Evolutionary conservation across 2,888 invertebrate genomes (phyloP).

Genomic region (Papilio protenor): DNA sequence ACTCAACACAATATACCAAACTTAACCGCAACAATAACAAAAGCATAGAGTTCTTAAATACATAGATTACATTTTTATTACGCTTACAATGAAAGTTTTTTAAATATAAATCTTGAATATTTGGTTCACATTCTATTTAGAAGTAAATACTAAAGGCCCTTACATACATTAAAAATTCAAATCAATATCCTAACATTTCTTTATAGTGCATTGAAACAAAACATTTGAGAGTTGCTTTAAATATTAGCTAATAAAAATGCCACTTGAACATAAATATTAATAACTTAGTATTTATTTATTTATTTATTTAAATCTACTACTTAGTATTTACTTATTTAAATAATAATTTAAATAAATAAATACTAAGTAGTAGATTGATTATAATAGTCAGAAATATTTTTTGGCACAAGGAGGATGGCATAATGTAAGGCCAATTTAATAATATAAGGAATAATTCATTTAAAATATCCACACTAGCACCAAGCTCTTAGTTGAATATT

Average conservation of each 20-base stretch:
- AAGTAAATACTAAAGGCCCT: background rate
- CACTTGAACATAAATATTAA: background rate
- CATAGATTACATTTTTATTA: background rate
- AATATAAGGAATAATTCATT: constrained; percentile 16
- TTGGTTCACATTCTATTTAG: background rate
- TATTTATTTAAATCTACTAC: too few species aligned
- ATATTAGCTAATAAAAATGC: background rate
- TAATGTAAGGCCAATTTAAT: background rate
- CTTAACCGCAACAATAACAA: background rate
- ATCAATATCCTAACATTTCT: background rate
- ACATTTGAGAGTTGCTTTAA: background rate
- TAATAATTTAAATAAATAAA: too few species aligned
- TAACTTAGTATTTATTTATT: background rate
- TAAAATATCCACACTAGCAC: constrained; percentile 25
- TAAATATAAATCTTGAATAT: background rate
- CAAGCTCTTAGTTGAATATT: background rate
- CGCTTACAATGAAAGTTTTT: background rate
- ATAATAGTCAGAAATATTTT: background rate
- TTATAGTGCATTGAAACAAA: background rate
- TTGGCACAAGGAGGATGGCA: background rate
- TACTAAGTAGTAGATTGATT: too few species aligned
- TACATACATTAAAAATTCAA: background rate
- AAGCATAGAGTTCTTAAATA: background rate
- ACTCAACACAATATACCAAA: background rate
- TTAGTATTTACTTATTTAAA: too few species aligned